phyloP scores from a whole-genome alignment of 2,888 invertebrate species.

The Trissolcus japonicus region DNA sequence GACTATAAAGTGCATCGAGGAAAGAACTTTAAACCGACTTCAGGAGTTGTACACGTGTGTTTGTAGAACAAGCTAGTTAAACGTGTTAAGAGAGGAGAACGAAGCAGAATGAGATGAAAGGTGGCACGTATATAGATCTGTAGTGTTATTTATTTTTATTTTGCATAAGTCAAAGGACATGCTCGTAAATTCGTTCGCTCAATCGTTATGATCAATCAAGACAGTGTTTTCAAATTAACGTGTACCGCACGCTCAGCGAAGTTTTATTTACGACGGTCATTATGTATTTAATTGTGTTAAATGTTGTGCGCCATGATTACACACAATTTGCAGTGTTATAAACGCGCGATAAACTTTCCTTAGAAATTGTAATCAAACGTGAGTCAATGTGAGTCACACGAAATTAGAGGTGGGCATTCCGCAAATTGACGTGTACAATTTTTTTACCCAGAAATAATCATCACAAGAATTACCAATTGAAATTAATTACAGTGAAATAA shows the following conservation, averaged over 20 bases:
- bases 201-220: slow-evolving; percentile 29
- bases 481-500: too few relatives aligned
- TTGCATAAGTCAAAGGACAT: slow-evolving; percentile 40
- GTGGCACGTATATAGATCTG: slow-evolving; percentile 44
- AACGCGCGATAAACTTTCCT: slow-evolving; percentile 13
- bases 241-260: background rate
- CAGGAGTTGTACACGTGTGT: slow-evolving; percentile 37
- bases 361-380: slow-evolving; percentile 30
- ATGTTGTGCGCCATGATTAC: background rate
- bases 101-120: slow-evolving; percentile 44
- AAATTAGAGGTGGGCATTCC: too few relatives aligned
- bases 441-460: too few relatives aligned
- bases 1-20: slow-evolving; percentile 38
- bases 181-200: slow-evolving; percentile 31
- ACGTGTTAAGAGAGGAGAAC: slow-evolving; percentile 42
- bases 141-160: slow-evolving; percentile 46
- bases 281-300: background rate
- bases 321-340: too few relatives aligned
- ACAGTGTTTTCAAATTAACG: slow-evolving; percentile 14
- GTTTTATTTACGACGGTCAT: background rate
- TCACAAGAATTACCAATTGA: too few relatives aligned
- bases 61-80: slow-evolving; percentile 49
- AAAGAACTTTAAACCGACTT: slow-evolving; percentile 37
- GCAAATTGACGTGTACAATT: too few relatives aligned
- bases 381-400: slow-evolving; percentile 25